Evolutionary conservation across 2,113 vertebrate species (phyloP).

Genomic region (Todiramphus saurophagus): DNA sequence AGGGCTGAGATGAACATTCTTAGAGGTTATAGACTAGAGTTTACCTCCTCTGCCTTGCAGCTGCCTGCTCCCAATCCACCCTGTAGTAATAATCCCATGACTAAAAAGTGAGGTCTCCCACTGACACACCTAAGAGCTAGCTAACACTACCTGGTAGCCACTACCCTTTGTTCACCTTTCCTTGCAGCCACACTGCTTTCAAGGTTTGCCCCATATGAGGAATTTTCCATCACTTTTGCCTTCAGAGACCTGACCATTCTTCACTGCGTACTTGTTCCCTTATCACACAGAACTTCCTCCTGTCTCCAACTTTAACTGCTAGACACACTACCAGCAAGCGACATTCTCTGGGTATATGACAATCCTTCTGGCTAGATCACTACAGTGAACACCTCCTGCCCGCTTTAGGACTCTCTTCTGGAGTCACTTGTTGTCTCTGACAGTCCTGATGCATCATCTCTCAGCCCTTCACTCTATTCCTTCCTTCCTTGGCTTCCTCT

Average conservation of each 20-base stretch:
- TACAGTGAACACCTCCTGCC: background rate
- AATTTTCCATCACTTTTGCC: background rate
- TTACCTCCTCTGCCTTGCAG: background rate
- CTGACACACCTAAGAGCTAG: background rate
- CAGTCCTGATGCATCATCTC: background rate
- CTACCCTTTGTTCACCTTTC: background rate
- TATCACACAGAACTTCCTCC: background rate
- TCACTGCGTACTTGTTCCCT: background rate
- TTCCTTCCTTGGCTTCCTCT: background rate
- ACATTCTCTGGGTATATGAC: background rate
- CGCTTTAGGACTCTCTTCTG: background rate
- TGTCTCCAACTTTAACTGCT: background rate
- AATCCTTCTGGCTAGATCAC: background rate
- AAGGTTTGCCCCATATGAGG: background rate
- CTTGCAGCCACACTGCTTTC: background rate
- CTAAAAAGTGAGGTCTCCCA: background rate
- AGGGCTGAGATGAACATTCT: background rate
- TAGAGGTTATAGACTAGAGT: background rate
- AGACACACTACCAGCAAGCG: background rate
- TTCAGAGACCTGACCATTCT: background rate
- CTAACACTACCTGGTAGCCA: background rate
- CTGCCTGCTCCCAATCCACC: background rate
- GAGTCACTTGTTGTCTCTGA: background rate
- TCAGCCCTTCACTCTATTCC: background rate
- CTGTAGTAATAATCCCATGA: background rate